phyloP scores from a whole-genome alignment of 2,113 vertebrate genomes.

The Corvus hawaiiensis region DNA sequence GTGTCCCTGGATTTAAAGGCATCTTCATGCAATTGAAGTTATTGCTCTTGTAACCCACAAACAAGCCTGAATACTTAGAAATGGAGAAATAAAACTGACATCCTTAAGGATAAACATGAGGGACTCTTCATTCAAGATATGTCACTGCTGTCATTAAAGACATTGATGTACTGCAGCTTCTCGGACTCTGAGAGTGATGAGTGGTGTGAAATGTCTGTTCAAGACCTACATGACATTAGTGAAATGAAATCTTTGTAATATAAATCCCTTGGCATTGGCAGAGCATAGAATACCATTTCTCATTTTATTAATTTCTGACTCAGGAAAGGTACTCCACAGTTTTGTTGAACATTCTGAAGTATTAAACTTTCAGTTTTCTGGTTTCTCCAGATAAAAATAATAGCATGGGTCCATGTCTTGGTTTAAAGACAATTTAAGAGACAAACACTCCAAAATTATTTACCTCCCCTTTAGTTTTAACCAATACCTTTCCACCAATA shows the following conservation, averaged over 20 bases:
- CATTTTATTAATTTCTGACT: neutral
- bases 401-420: neutral
- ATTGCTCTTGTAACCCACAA: neutral
- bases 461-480: neutral
- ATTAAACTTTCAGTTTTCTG: neutral
- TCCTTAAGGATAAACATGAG: neutral
- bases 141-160: conserved; percentile 2
- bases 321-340: neutral
- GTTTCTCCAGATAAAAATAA: neutral
- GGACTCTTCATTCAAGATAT: neutral
- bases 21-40: neutral
- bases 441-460: neutral
- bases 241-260: neutral
- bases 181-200: neutral
- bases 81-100: neutral
- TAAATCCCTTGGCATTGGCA: neutral
- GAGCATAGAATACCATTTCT: neutral
- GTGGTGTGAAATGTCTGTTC: neutral
- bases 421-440: neutral
- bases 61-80: neutral
- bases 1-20: neutral
- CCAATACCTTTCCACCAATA: neutral
- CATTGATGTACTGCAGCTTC: neutral
- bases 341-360: neutral
- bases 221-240: neutral